Conservation (phyloP, 2,113 vertebrate genomes). For the Ia io region DNA sequence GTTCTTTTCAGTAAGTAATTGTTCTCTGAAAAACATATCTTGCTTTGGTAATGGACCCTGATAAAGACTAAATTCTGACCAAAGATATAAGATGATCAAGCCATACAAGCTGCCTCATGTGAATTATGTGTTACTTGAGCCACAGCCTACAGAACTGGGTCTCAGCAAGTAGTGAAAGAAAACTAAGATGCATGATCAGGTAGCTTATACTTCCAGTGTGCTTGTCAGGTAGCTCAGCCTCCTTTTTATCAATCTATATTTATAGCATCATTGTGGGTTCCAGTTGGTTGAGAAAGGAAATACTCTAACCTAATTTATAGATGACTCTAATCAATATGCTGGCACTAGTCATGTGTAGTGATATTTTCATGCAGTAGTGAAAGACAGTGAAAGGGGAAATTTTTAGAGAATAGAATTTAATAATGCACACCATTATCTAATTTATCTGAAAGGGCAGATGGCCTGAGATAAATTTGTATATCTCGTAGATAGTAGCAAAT, state of each 20-base stretch:
- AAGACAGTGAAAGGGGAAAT: not conserved
- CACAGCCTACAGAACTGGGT: not conserved
- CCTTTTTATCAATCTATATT: not conserved
- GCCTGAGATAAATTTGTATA: not conserved
- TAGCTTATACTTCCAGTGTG: not conserved
- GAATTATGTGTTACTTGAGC: not conserved
- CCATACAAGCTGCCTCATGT: not conserved
- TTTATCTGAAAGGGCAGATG: not conserved
- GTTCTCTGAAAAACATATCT: conserved; percentile 7
- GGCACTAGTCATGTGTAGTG: not conserved
- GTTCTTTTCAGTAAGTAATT: not conserved
- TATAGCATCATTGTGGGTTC: not conserved
- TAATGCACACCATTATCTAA: not conserved
- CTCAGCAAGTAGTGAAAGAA: not conserved
- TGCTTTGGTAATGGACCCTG: conserved; percentile 37
- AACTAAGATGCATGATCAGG: not conserved
- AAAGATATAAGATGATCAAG: not conserved
- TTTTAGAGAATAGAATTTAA: not conserved
- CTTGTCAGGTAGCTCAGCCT: not conserved
- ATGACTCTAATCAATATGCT: not conserved
- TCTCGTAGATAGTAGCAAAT: not conserved
- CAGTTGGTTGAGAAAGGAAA: not conserved
- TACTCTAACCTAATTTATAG: not conserved
- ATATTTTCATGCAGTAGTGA: not conserved
- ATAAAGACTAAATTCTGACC: not conserved